Percentiles rank a stretch among this genome's conserved stretches.
phyloP scores from a whole-genome alignment of 2,888 invertebrate species.

The Neoscelio sp. region DNA sequence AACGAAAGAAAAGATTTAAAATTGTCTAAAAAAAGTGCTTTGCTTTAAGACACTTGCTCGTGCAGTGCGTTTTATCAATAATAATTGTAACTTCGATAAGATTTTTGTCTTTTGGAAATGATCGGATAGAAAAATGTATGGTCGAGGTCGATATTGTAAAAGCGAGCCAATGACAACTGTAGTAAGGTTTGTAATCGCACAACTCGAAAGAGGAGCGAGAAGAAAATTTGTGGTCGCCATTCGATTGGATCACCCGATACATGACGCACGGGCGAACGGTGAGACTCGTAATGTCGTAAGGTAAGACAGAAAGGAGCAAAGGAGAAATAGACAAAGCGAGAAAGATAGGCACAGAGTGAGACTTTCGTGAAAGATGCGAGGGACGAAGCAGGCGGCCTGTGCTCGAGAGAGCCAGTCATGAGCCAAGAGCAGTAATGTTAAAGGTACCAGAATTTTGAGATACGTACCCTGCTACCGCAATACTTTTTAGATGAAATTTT shows the following conservation, averaged over 20 bases:
- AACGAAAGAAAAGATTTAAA: too few relatives aligned
- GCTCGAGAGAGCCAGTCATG: conserved; percentile 49
- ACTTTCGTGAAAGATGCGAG: conserved; percentile 66
- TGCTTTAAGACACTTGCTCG: too few relatives aligned
- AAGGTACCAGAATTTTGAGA: conserved; percentile 40
- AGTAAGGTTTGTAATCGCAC: too few relatives aligned
- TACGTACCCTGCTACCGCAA: conserved; percentile 19
- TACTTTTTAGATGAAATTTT: too few relatives aligned
- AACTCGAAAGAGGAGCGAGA: not conserved
- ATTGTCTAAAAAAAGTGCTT: too few relatives aligned
- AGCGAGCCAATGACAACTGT: not conserved
- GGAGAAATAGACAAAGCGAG: conserved; percentile 60
- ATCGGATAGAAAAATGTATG: too few relatives aligned
- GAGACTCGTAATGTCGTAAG: conserved; percentile 62
- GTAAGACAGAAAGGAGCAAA: conserved; percentile 65
- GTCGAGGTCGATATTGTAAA: too few relatives aligned
- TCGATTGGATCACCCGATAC: conserved; percentile 67
- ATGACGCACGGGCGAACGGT: conserved; percentile 63
- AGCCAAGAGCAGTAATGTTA: conserved; percentile 41
- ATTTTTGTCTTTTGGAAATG: too few relatives aligned
- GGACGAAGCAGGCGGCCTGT: conserved; percentile 49
- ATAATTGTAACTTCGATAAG: too few relatives aligned
- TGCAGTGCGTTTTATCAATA: too few relatives aligned
- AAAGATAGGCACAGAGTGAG: conserved; percentile 46
- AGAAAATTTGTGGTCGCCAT: conserved; percentile 41